These are phyloP conservation scores for Phortica magna DNA, from an alignment of 2,888 invertebrate species.

Conservation along the genomic window DNA sequence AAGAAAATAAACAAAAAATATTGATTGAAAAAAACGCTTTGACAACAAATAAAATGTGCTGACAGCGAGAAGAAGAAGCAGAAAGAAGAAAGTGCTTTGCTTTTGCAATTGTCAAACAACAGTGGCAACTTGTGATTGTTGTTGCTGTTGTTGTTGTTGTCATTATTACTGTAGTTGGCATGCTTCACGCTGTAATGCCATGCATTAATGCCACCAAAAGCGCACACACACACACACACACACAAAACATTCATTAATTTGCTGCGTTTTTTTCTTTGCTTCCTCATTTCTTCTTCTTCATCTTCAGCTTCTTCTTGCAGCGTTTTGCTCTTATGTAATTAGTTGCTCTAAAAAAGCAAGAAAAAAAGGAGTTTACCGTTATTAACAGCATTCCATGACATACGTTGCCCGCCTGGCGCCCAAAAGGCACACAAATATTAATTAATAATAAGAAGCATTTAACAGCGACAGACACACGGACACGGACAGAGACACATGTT, in stretches of 20 bases:
- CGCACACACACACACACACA: neutral
- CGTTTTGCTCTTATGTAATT: neutral
- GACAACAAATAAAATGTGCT: neutral
- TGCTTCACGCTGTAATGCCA: neutral
- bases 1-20: too few species aligned
- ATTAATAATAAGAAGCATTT: conserved; percentile 26
- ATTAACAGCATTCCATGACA: conserved; percentile 25
- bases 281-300: neutral
- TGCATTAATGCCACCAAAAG: conserved; percentile 12
- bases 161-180: neutral
- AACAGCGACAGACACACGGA: neutral
- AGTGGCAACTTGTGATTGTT: neutral
- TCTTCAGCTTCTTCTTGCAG: neutral
- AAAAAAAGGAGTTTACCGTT: conserved; percentile 20
- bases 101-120: neutral
- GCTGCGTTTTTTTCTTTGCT: neutral
- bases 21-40: neutral
- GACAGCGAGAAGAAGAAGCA: neutral
- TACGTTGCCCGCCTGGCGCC: neutral
- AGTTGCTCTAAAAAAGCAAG: neutral
- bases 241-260: neutral
- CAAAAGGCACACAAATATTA: conserved; percentile 31
- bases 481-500: neutral
- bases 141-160: neutral
- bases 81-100: neutral